Percentiles rank a stretch among this genome's conserved stretches.
Evolutionary conservation across 2,888 invertebrate species (phyloP).

Genomic region (Antitype chi): DNA sequence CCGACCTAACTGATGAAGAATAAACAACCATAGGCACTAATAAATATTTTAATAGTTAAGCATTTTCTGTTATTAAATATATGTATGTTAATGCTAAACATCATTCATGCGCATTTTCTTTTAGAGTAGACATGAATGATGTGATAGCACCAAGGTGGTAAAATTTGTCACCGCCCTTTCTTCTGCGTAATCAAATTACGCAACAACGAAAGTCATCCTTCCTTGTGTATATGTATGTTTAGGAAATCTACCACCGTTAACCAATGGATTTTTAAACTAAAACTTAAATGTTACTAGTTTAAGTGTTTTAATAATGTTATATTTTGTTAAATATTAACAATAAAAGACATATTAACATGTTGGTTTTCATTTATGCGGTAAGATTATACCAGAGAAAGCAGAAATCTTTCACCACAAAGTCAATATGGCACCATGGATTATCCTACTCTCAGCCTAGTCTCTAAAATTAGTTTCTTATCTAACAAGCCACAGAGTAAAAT

Average conservation of each 20-base stretch:
- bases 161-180: conserved; percentile 75
- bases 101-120: conserved; percentile 77
- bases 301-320: conserved; percentile 86
- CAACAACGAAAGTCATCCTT: conserved; percentile 76
- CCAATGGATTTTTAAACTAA: conserved; percentile 74
- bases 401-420: background rate
- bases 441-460: background rate
- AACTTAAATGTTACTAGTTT: conserved; percentile 79
- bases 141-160: conserved; percentile 77
- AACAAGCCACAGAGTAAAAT: background rate
- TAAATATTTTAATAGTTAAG: conserved; percentile 71
- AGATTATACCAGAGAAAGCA: background rate
- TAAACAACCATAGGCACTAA: conserved; percentile 70
- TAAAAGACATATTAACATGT: conserved; percentile 86
- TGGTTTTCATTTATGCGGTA: conserved; percentile 43
- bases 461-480: background rate
- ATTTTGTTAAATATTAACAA: conserved; percentile 89
- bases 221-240: conserved; percentile 61
- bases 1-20: conserved; percentile 89
- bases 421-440: background rate
- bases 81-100: conserved; percentile 72
- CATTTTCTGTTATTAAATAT: conserved; percentile 73
- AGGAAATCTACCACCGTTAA: conserved; percentile 79
- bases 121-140: conserved; percentile 78
- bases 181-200: conserved; percentile 84